Evolutionary conservation across 2,113 vertebrate species (phyloP).

Genomic region (Rhynchopsitta pachyrhyncha): DNA sequence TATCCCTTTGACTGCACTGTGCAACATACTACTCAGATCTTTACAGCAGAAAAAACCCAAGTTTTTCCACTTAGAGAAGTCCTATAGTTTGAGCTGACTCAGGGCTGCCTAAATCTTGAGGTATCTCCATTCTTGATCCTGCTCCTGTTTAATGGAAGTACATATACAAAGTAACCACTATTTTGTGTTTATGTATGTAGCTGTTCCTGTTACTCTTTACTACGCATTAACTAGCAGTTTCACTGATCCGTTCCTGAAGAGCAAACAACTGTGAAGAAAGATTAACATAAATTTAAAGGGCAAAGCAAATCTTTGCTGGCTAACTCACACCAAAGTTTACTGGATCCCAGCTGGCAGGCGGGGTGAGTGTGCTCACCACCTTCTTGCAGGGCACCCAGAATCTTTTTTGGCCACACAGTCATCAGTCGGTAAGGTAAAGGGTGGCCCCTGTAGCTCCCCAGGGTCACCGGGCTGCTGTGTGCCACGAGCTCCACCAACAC

Average conservation of each 20-base stretch:
- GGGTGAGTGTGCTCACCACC: not conserved
- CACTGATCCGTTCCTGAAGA: not conserved
- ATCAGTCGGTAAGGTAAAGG: not conserved
- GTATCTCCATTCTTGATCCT: not conserved
- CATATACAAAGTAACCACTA: not conserved
- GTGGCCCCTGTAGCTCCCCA: not conserved
- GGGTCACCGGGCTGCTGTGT: not conserved
- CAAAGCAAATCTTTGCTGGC: not conserved
- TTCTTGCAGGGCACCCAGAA: not conserved
- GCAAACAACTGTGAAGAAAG: not conserved
- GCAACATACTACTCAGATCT: not conserved
- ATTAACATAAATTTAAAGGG: not conserved
- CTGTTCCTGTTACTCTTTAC: not conserved
- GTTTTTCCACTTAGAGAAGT: not conserved
- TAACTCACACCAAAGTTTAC: not conserved
- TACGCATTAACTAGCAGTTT: not conserved
- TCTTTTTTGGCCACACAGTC: no score
- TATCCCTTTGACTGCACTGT: not conserved
- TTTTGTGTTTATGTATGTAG: not conserved
- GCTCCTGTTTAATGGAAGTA: not conserved
- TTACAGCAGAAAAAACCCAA: not conserved
- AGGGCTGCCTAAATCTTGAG: not conserved
- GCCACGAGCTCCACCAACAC: not conserved
- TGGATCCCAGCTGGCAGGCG: not conserved
- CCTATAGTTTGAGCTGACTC: not conserved